Evolutionary conservation across 2,888 invertebrate species (phyloP), one percentile per base, ranked within the genome.

Genomic region (Leptinotarsa rubiginosa): DNA sequence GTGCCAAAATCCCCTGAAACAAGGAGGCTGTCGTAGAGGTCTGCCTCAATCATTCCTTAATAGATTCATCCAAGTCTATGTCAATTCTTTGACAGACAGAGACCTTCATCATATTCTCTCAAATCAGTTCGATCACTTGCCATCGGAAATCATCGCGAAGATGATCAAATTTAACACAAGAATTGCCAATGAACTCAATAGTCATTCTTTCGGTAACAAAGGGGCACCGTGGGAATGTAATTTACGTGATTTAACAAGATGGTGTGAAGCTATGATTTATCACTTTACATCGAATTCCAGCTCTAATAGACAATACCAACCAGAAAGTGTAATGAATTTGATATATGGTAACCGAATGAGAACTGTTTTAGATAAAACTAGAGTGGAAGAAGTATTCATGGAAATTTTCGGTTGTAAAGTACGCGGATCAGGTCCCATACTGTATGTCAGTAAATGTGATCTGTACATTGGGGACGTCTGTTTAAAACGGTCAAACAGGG

Each of bases 211-310:
- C 91, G 97, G 95, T 0, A 92, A 92, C 80, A 91, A 89, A 84
- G 98, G 98, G 0, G 93, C 95, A 0, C 98, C 98, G 0, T 99
- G 96, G 94, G 99, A 99, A 88, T 96, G 98, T 89, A 99, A 99
- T 89, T 89, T 99, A 65, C 91, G 99, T 82, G 99, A 99, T 86
- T 90, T 99, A 80, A 92, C 94, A 74, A 92, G 99, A 80, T 99
- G 98, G 98, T 96, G 96, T 85, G 94, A 97, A 82, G 91, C 94
- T 0, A 89, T 93, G 0, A 87, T 92, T 47, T 87, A 87, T 71
- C 89, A 89, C 80, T 84, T 87, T 75, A 81, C 85, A 22, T 73
- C 75, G 4, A 79, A 78, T 47, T 56, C 70, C 2, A 71, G 67
- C 59, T 75, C 76, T 15, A 74, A 71, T 22, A 74, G 77, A 82